Conservation (phyloP, 2,113 vertebrate genomes). For the Porphyrio hochstetteri region DNA sequence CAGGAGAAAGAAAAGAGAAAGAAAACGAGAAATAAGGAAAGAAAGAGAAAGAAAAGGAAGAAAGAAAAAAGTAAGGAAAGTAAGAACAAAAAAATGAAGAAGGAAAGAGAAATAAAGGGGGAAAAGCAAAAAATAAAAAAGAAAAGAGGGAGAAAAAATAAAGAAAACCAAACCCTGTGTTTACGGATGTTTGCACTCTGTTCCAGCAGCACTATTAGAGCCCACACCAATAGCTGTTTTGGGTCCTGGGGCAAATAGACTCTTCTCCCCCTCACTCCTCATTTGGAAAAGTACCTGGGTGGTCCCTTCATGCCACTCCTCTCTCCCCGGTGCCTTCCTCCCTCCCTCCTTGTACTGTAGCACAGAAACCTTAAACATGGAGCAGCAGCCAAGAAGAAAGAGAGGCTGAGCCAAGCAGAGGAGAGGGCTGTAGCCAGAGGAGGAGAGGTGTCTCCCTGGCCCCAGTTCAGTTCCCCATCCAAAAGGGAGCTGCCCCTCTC, state of each 20-base stretch:
- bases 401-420: neutral
- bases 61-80: too few species aligned
- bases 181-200: neutral
- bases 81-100: neutral
- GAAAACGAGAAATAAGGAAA: accelerated
- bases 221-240: conserved; percentile 45
- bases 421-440: neutral
- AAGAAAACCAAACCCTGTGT: neutral
- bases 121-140: neutral
- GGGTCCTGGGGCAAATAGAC: conserved; percentile 46
- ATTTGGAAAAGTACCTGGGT: conserved; percentile 46
- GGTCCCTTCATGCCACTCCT: conserved; percentile 38
- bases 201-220: neutral
- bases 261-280: conserved; percentile 42
- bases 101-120: too few species aligned
- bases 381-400: neutral
- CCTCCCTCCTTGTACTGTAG: conserved; percentile 2
- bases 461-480: accelerated
- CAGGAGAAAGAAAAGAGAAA: too few species aligned
- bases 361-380: neutral
- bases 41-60: too few species aligned
- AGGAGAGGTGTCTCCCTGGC: neutral
- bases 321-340: neutral
- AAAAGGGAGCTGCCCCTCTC: accelerated
- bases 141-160: neutral